Evolutionary conservation across 2,797 vertebrate genomes (phyloP).

Genomic region (Lacerta agilis): DNA sequence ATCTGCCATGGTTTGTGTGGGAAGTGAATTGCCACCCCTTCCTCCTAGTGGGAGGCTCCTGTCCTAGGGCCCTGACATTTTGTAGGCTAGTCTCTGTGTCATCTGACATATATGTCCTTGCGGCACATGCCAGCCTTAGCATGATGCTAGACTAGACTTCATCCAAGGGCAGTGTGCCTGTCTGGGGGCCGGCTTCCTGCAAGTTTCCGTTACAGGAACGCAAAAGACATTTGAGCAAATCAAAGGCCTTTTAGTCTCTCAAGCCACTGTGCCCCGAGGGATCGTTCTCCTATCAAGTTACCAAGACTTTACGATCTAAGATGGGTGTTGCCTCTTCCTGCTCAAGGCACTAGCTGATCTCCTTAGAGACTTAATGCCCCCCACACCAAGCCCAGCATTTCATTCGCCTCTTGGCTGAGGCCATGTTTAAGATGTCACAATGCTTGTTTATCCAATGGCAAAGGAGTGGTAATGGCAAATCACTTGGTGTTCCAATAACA

Average conservation of each 20-base stretch:
- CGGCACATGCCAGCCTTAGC: background rate
- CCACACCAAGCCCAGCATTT: background rate
- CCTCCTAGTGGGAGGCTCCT: background rate
- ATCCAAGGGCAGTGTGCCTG: background rate
- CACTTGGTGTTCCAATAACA: constrained; percentile 8
- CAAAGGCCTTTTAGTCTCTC: background rate
- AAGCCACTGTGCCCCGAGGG: background rate
- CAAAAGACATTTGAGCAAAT: background rate
- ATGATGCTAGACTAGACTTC: background rate
- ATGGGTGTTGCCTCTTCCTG: constrained; percentile 14
- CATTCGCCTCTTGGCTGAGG: background rate
- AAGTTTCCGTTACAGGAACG: background rate
- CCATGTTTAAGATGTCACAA: background rate
- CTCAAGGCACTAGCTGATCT: background rate
- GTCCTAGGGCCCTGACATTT: background rate
- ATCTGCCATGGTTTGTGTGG: background rate
- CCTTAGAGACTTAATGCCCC: background rate
- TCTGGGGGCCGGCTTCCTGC: background rate
- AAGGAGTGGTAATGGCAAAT: background rate
- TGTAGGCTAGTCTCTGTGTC: background rate
- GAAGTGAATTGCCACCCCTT: background rate
- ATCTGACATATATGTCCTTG: background rate
- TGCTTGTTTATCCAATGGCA: background rate
- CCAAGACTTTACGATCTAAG: background rate
- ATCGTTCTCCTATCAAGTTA: background rate